A percentile compares a stretch with the other conserved stretches of the same genome.
Evolutionary conservation across 2,888 invertebrate genomes (phyloP).

Genomic region (Aromia moschata): DNA sequence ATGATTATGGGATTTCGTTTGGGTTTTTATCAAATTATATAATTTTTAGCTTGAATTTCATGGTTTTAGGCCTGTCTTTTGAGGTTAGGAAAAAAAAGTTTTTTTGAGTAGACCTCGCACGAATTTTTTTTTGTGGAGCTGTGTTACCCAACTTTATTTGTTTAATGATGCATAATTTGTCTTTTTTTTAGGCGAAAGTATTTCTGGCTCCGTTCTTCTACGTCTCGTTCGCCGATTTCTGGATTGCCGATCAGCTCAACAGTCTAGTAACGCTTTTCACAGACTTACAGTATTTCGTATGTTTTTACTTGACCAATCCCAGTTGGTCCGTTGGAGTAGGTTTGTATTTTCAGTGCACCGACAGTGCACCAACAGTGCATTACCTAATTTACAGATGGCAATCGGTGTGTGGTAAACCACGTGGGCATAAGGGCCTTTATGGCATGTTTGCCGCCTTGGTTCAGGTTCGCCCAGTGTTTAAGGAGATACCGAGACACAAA

Average conservation of each 20-base stretch:
- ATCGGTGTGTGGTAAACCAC: constrained; percentile 75
- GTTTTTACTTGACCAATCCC: constrained; percentile 87
- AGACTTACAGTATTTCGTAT: constrained; percentile 93
- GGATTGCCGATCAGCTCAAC: constrained; percentile 98
- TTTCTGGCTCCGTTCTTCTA: constrained; percentile 91
- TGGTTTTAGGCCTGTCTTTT: too few species aligned
- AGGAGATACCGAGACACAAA: constrained; percentile 93
- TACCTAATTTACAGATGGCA: constrained; percentile 64
- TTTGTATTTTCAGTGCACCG: constrained; percentile 60
- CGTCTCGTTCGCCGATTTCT: constrained; percentile 97
- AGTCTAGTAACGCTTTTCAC: constrained; percentile 89
- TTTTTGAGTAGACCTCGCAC: too few species aligned
- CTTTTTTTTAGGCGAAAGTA: constrained; percentile 82
- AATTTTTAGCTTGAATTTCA: too few species aligned
- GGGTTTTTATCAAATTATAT: too few species aligned
- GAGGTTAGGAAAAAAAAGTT: too few species aligned
- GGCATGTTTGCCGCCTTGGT: constrained; percentile 95
- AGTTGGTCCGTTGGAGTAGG: constrained; percentile 74
- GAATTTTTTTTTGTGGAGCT: too few species aligned
- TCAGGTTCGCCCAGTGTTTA: constrained; percentile 96
- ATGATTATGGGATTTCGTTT: too few species aligned
- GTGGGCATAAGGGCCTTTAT: constrained; percentile 85
- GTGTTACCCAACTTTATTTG: too few species aligned
- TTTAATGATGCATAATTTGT: too few species aligned
- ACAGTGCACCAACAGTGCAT: too few species aligned